A percentile compares a stretch with the other conserved stretches of the same genome.
These are phyloP conservation scores for Erythrolamprus reginae DNA, from an alignment of 2,113 vertebrate genomes.

Conservation along the genomic window DNA sequence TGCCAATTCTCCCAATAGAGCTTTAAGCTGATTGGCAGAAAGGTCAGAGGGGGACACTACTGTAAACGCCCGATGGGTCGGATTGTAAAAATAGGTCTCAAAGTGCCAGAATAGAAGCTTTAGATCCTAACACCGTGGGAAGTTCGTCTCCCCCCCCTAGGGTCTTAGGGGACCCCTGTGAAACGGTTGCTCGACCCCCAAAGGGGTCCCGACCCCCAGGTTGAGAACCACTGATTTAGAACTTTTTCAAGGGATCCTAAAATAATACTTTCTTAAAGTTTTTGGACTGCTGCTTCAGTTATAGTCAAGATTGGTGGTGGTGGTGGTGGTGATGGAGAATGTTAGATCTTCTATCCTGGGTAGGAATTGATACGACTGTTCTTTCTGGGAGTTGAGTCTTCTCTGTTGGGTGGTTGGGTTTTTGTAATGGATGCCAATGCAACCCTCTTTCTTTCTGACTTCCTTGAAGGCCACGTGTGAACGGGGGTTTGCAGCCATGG, in stretches of 20 bases:
- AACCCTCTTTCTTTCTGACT: background rate
- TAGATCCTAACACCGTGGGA: too few relatives aligned
- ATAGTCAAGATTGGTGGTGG: background rate
- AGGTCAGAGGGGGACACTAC: too few relatives aligned
- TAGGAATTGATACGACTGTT: rapidly evolving
- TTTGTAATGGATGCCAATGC: background rate
- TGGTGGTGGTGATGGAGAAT: background rate
- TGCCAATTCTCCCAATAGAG: too few relatives aligned
- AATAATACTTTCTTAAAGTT: background rate
- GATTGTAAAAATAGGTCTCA: too few relatives aligned
- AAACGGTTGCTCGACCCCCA: too few relatives aligned
- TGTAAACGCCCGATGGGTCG: too few relatives aligned
- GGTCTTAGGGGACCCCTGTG: too few relatives aligned
- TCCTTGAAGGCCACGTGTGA: constrained; percentile 89
- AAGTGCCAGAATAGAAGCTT: too few relatives aligned
- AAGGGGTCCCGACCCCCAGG: too few relatives aligned
- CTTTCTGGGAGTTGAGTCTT: background rate
- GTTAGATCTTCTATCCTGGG: rapidly evolving
- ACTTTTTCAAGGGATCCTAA: background rate
- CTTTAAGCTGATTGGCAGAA: too few relatives aligned
- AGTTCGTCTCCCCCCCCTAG: too few relatives aligned
- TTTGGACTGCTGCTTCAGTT: background rate
- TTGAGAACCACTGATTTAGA: too few relatives aligned
- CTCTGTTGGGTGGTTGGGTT: background rate
- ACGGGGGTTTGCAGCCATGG: constrained; percentile 95